Percentiles rank a stretch among this genome's conserved stretches.
Evolutionary conservation across 2,113 vertebrate genomes (phyloP).

Genomic region (Eulemur macaco): DNA sequence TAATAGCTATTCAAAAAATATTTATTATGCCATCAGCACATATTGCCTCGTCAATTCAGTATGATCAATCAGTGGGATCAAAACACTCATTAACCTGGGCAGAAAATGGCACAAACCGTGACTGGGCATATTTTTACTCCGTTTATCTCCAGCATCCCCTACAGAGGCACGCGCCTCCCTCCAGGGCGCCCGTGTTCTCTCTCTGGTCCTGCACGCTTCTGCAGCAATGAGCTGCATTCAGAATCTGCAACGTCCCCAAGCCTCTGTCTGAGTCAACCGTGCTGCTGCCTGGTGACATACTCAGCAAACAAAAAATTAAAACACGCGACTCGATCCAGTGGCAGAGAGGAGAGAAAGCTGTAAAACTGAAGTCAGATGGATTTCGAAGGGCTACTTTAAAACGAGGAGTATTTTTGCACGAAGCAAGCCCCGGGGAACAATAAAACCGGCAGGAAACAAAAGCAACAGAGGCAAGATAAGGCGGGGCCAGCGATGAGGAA

Average conservation of each 20-base stretch:
- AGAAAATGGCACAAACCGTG: neutral
- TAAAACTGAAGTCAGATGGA: neutral
- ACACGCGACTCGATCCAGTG: neutral
- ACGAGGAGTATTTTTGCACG: neutral
- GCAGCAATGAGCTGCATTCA: neutral
- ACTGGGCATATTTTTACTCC: neutral
- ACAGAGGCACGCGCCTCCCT: too few species aligned
- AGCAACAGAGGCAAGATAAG: neutral
- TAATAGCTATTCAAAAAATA: neutral
- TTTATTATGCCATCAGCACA: neutral
- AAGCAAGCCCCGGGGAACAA: neutral
- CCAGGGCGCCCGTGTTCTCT: too few species aligned
- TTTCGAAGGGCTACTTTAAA: neutral
- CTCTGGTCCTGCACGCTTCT: neutral
- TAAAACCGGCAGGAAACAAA: neutral
- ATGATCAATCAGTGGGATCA: neutral
- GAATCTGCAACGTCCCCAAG: neutral
- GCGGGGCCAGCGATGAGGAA: neutral
- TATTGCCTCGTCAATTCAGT: neutral
- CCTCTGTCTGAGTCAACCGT: neutral
- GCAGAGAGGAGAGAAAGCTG: neutral
- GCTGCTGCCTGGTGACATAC: neutral
- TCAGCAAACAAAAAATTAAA: neutral
- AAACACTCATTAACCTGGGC: neutral
- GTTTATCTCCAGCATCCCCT: neutral